Evolutionary conservation across 2,888 invertebrate species (phyloP).

Genomic region (Agrotis segetum): DNA sequence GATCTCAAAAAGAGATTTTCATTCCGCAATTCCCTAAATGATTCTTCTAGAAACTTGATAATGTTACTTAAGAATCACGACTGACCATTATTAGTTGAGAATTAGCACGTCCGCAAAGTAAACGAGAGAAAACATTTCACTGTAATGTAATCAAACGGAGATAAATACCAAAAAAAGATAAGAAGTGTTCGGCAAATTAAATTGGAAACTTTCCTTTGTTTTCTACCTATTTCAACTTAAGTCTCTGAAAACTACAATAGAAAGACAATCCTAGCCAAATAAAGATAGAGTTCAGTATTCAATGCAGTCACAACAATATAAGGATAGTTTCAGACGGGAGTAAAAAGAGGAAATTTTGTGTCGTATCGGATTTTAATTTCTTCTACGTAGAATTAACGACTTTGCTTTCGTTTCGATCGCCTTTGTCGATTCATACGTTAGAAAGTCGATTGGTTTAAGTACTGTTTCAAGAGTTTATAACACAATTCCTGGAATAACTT

Average conservation of each 20-base stretch:
- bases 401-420: conserved; percentile 79
- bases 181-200: conserved; percentile 88
- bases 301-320: conserved; percentile 28
- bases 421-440: conserved; percentile 82
- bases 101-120: conserved; percentile 65
- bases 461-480: conserved; percentile 59
- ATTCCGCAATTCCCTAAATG: not conserved
- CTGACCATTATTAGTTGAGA: conserved; percentile 42
- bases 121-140: conserved; percentile 77
- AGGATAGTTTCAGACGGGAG: conserved; percentile 68
- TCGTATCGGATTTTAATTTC: conserved; percentile 91
- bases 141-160: conserved; percentile 87
- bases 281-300: conserved; percentile 59
- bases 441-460: conserved; percentile 75
- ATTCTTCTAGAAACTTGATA: conserved; percentile 1
- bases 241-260: conserved; percentile 16
- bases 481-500: conserved; percentile 57
- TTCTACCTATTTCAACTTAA: conserved; percentile 61
- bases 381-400: conserved; percentile 87
- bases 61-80: conserved; percentile 21
- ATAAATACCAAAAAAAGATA: conserved; percentile 87
- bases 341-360: conserved; percentile 85
- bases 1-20: not conserved
- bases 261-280: conserved; percentile 36
- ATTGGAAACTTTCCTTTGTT: conserved; percentile 83